Evolutionary conservation across 2,113 vertebrate species (phyloP).

Genomic region (Cromileptes altivelis): DNA sequence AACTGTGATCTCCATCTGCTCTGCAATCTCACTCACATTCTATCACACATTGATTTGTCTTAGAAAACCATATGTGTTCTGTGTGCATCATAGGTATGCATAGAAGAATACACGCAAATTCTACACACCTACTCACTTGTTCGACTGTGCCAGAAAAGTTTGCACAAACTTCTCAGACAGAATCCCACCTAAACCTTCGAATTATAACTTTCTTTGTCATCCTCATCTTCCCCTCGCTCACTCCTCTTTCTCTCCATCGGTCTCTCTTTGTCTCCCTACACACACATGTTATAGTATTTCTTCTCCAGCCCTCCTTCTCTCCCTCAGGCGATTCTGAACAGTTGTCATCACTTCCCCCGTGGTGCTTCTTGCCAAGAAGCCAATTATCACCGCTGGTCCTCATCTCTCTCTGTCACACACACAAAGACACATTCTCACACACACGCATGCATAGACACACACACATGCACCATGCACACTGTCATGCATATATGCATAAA

Average conservation of each 20-base stretch:
- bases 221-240: background rate
- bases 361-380: slow-evolving; percentile 20
- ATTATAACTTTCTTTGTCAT: slow-evolving; percentile 1
- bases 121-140: background rate
- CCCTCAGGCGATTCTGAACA: slow-evolving; percentile 3
- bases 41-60: slow-evolving; percentile 53
- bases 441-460: too few species aligned
- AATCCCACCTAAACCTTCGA: slow-evolving; percentile 23
- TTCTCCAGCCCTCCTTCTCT: slow-evolving; percentile 1
- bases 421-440: background rate
- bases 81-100: slow-evolving; percentile 16
- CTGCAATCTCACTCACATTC: slow-evolving; percentile 37
- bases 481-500: too few species aligned
- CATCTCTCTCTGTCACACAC: background rate
- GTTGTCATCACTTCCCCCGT: slow-evolving; percentile 31
- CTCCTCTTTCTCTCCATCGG: slow-evolving; percentile 9
- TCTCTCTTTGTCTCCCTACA: background rate
- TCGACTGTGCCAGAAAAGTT: slow-evolving; percentile 38
- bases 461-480: too few species aligned
- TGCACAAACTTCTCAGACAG: slow-evolving; percentile 7
- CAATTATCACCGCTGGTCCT: slow-evolving; percentile 37
- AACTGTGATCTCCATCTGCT: slow-evolving; percentile 38
- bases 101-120: slow-evolving; percentile 5
- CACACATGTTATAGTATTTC: slow-evolving; percentile 8
- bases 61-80: slow-evolving; percentile 41